Base-by-base conservation (phyloP, 2,797 vertebrate species). In the Sebastes hopkinsi region DNA sequence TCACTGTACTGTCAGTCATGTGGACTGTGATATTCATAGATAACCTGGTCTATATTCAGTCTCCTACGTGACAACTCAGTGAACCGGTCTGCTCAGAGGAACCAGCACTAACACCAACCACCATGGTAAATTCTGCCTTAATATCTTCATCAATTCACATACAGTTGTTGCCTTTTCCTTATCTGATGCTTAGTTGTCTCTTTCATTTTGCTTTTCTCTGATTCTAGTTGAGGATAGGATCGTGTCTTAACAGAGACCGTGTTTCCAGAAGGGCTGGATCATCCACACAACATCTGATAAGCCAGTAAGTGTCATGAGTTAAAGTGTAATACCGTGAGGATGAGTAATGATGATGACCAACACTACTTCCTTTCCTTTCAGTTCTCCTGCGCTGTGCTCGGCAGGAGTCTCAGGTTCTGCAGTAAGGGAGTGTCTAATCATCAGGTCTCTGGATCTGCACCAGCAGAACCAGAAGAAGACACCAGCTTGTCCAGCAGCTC, bases 371-470 rank as follows among this genome's bases (percentile, higher is more conserved):
- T 34, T 29, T 70, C 4, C 32, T 67, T 59, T 78, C 16, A 78
- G 75, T 6, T 68, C 36, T 22, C 13, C 11, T 10, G 5, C 25
- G 8, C 27, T 55, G 38, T 60, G 52, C 22, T 27, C 29, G 20
- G n/a, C 9, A 22, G 29, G 20, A 5, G 16, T 4, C 20, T 38
- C 67, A 18, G 20, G 2, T 6, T 56, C 59, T 54, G 7, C 20
- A 16, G 4, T 82, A 12, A 11, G 52, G 2, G 52, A 77, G 6
- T 79, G 82, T 66, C 30, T 80, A 1, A 77, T 74, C 55, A 79
- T 89, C 72, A 79, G 4, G 29, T 22, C 81, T 36, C 50, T 20
- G 18, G 46, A 20, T 50, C 46, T 80, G 18, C 54, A 54, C n/a
- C 13, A 18, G 9, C 4, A 1, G 4, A 30, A 27, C 27, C 13